Conservation (phyloP, 1,140 invertebrate species). For the Aphelinus certus region DNA sequence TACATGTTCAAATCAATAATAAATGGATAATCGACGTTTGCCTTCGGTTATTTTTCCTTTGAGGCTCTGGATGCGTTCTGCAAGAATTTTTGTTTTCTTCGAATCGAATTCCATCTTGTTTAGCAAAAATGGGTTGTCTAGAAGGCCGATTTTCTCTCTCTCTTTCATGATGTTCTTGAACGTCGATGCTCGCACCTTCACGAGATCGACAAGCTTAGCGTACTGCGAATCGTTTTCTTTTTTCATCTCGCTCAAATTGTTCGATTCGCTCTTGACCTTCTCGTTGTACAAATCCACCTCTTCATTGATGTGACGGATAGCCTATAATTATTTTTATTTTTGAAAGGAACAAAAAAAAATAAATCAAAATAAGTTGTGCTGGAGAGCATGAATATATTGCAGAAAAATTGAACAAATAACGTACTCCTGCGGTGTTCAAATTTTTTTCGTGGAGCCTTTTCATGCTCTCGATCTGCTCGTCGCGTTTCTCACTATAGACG, state of each 20-base stretch:
- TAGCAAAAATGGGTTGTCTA: slow-evolving; percentile 14
- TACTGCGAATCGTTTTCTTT: not conserved
- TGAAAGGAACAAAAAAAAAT: not conserved
- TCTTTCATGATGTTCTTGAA: slow-evolving; percentile 16
- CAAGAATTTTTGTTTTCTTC: not conserved
- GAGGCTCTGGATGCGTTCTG: not conserved
- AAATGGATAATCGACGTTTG: not conserved
- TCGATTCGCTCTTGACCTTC: slow-evolving; percentile 4
- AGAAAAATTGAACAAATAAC: slow-evolving; percentile 6
- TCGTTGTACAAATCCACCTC: slow-evolving; percentile 21
- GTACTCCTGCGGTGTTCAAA: slow-evolving; percentile 1
- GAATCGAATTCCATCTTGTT: slow-evolving; percentile 27
- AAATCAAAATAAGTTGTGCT: no score
- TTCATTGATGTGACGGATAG: slow-evolving; percentile 21
- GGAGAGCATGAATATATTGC: not conserved
- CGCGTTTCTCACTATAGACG: slow-evolving; percentile 21
- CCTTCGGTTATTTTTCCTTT: not conserved
- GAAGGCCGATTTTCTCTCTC: slow-evolving; percentile 18
- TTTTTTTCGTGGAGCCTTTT: slow-evolving; percentile 16
- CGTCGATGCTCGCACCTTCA: not conserved
- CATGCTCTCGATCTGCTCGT: slow-evolving; percentile 23
- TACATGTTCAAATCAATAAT: no score
- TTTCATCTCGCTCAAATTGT: not conserved
- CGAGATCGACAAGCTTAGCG: not conserved
- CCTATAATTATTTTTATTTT: slow-evolving; percentile 6